These are phyloP conservation scores for Antechinus flavipes DNA, from an alignment of 2,113 vertebrate species.

Conservation along the genomic window DNA sequence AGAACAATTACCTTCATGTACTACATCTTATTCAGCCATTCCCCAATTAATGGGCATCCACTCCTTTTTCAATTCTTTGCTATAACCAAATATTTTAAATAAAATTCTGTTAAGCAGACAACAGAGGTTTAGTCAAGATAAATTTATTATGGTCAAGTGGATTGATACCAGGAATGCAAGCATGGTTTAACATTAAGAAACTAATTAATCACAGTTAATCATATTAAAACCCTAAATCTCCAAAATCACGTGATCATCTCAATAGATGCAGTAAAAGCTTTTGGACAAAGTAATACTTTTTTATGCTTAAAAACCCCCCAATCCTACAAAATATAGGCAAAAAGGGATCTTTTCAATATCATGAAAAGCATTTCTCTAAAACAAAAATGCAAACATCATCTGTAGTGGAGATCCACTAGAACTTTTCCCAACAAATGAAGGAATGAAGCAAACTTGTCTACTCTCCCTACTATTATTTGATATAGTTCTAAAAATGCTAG, in stretches of 20 bases:
- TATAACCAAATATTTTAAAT: not conserved
- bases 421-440: not conserved
- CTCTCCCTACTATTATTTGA: not conserved
- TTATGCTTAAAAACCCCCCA: not conserved
- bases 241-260: not conserved
- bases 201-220: no score
- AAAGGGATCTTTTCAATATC: not conserved
- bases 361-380: not conserved
- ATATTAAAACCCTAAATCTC: not conserved
- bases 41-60: no score
- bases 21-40: no score
- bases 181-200: not conserved
- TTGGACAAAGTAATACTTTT: not conserved
- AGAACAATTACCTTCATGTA: no score
- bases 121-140: not conserved
- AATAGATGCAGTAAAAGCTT: not conserved
- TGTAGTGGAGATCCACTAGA: not conserved
- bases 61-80: no score
- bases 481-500: not conserved
- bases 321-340: not conserved
- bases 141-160: not conserved
- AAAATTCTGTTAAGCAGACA: not conserved
- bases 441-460: not conserved
- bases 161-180: not conserved
- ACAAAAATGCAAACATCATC: not conserved